phyloP scores from a whole-genome alignment of 2,888 invertebrate genomes.

The Diloba caeruleocephala region DNA sequence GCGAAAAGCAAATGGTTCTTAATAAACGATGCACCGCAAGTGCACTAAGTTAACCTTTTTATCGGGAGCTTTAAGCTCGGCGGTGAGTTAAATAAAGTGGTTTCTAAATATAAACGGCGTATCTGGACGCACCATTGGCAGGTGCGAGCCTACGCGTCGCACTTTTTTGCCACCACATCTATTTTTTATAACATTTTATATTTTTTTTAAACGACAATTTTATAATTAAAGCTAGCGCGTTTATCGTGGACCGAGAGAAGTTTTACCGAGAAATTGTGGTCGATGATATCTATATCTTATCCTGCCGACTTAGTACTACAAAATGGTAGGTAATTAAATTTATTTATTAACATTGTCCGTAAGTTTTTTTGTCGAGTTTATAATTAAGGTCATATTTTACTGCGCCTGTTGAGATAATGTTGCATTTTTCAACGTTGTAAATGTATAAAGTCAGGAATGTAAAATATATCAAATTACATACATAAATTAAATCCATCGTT shows the following conservation, averaged over 20 bases:
- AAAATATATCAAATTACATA: constrained; percentile 34
- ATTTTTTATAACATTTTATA: constrained; percentile 72
- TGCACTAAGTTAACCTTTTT: constrained; percentile 82
- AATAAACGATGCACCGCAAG: constrained; percentile 82
- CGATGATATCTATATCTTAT: constrained; percentile 73
- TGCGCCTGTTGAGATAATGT: constrained; percentile 38
- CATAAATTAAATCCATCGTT: constrained; percentile 25
- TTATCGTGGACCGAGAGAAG: constrained; percentile 69
- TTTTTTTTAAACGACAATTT: constrained; percentile 79
- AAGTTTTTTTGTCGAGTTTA: constrained; percentile 43
- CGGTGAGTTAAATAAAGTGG: constrained; percentile 87
- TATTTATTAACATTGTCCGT: constrained; percentile 54
- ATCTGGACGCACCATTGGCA: constrained; percentile 87
- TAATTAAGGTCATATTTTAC: constrained; percentile 54
- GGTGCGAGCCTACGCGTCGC: constrained; percentile 82
- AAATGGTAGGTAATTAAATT: constrained; percentile 68
- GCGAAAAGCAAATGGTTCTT: constrained; percentile 84
- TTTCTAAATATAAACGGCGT: constrained; percentile 88
- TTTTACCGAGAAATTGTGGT: constrained; percentile 75
- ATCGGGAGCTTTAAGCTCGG: constrained; percentile 82
- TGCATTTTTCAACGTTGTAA: constrained; percentile 35
- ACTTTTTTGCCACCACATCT: constrained; percentile 73
- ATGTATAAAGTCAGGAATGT: constrained; percentile 25
- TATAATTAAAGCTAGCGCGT: constrained; percentile 83
- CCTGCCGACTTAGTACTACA: constrained; percentile 63